Percentiles rank a stretch among this genome's conserved stretches.
Evolutionary conservation across 2,888 invertebrate species (phyloP).

Genomic region (Drosophila maculinotata): DNA sequence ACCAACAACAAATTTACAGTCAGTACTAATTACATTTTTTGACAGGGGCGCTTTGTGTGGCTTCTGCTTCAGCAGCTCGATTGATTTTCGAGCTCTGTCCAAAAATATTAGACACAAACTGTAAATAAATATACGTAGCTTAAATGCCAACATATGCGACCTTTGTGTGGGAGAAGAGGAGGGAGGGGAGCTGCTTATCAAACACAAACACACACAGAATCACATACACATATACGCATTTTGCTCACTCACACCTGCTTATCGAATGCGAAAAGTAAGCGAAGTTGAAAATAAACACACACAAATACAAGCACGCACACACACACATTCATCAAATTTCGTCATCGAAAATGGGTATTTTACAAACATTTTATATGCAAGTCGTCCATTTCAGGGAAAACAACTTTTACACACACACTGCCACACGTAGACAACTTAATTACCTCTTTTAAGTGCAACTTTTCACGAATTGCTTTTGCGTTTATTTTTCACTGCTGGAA

Average conservation of each 20-base stretch:
- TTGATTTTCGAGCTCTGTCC: conserved; percentile 52
- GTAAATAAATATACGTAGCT: conserved; percentile 53
- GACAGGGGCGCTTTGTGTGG: conserved; percentile 47
- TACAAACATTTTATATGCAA: conserved; percentile 56
- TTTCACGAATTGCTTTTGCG: conserved; percentile 57
- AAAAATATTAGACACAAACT: conserved; percentile 34
- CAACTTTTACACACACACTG: conserved; percentile 62
- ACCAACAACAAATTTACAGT: conserved; percentile 34
- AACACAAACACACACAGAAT: conserved; percentile 9
- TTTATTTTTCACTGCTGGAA: conserved; percentile 56
- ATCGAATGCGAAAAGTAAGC: conserved; percentile 65
- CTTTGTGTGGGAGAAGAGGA: conserved; percentile 43
- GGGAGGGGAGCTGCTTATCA: conserved; percentile 53
- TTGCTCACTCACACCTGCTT: conserved; percentile 55
- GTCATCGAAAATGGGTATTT: conserved; percentile 70
- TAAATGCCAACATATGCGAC: conserved; percentile 68
- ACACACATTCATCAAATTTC: conserved; percentile 55
- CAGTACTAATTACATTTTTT: conserved; percentile 62
- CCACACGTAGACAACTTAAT: conserved; percentile 44
- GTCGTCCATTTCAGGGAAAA: conserved; percentile 68
- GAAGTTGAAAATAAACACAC: conserved; percentile 59
- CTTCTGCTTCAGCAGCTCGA: conserved; percentile 50
- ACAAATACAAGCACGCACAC: conserved; percentile 24
- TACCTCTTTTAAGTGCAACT: conserved; percentile 71
- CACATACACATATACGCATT: conserved; percentile 18